Percentiles rank a stretch among this genome's conserved stretches.
These are phyloP conservation scores for Listrodromus nycthemerus DNA, from an alignment of 2,888 invertebrate species.

Conservation along the genomic window DNA sequence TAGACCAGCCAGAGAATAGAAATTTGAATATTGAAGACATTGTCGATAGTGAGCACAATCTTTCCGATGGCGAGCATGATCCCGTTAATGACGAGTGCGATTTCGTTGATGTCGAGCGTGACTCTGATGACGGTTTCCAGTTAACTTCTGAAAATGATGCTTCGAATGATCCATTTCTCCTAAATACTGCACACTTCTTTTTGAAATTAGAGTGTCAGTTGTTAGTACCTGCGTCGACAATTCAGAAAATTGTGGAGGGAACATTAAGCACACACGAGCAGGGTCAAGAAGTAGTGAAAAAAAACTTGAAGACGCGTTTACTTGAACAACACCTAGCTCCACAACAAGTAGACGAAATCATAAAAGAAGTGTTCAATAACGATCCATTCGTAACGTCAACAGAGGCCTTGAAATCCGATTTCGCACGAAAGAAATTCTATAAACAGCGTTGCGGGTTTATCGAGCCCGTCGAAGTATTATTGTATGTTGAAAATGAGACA, in stretches of 20 bases:
- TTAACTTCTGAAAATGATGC: background rate
- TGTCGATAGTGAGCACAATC: background rate
- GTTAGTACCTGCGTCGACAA: constrained; percentile 63
- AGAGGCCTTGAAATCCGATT: background rate
- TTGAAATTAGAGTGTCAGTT: constrained; percentile 70
- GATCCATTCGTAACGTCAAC: constrained; percentile 25
- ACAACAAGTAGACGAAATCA: constrained; percentile 53
- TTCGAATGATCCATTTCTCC: constrained; percentile 21
- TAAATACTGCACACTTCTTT: constrained; percentile 60
- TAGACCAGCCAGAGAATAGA: background rate
- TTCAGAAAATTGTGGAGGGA: constrained; percentile 66
- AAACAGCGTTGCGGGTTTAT: constrained; percentile 63
- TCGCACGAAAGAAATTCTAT: constrained; percentile 61
- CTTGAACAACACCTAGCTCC: constrained; percentile 20
- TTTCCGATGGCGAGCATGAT: too few species aligned
- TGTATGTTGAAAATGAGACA: background rate
- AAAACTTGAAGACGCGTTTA: constrained; percentile 51
- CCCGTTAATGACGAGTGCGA: too few species aligned
- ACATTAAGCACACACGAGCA: constrained; percentile 60
- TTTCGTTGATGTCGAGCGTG: background rate
- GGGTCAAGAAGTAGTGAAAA: constrained; percentile 51
- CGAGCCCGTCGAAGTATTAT: constrained; percentile 18
- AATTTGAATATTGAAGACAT: background rate
- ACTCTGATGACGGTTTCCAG: background rate
- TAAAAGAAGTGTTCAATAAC: constrained; percentile 46